These are phyloP conservation scores for Thumatha senex DNA, from an alignment of 2,888 invertebrate species.

Conservation along the genomic window DNA sequence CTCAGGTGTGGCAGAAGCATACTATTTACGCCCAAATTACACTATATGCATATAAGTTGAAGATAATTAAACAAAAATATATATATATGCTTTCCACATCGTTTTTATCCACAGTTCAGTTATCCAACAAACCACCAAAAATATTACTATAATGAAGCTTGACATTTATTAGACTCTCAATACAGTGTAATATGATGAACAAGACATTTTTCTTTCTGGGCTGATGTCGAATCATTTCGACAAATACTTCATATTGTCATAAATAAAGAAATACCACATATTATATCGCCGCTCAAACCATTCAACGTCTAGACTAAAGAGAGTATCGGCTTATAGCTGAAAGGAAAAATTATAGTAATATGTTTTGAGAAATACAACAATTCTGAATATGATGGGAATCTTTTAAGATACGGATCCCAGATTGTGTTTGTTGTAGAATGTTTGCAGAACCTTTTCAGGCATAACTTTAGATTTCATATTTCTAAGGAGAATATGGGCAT, in stretches of 20 bases:
- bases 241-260: conserved; percentile 28
- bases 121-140: no score
- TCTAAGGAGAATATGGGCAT: neutral
- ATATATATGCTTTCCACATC: no score
- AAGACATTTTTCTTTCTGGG: neutral
- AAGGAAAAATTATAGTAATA: conserved; percentile 18
- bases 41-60: no score
- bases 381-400: no score
- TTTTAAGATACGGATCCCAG: no score
- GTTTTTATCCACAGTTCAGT: no score
- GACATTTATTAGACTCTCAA: neutral
- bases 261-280: conserved; percentile 22
- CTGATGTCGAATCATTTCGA: conserved; percentile 19
- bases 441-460: conserved; percentile 13
- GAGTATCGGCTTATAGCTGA: conserved; percentile 18
- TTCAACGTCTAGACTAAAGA: conserved; percentile 7
- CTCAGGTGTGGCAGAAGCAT: no score
- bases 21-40: no score
- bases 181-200: neutral
- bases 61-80: no score
- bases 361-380: no score
- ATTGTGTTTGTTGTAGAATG: neutral
- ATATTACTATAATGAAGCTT: no score
- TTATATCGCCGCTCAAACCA: neutral
- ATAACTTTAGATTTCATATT: conserved; percentile 8